phyloP scores from a whole-genome alignment of 1,140 invertebrate genomes.

The Araneus ventricosus region DNA sequence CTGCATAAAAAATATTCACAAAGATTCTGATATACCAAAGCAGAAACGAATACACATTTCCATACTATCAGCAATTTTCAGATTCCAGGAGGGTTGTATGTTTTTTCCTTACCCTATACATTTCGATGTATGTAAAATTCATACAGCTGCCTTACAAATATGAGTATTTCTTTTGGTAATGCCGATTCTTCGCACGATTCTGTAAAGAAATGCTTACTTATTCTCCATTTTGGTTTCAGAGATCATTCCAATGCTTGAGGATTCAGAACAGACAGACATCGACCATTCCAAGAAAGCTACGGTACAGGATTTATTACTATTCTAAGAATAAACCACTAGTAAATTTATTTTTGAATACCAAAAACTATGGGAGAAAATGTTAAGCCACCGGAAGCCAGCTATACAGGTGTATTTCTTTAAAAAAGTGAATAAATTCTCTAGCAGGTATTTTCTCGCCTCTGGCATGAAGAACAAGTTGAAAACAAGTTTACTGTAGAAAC shows the following conservation, averaged over 20 bases:
- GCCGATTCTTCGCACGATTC: not conserved
- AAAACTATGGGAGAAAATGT: no score
- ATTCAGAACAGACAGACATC: not conserved
- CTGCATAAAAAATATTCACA: not conserved
- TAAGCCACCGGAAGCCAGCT: no score
- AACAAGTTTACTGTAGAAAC: no score
- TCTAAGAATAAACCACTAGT: not conserved
- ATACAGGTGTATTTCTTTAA: no score
- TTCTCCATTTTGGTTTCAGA: not conserved
- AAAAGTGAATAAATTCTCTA: no score
- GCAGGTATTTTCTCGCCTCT: no score
- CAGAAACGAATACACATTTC: not conserved
- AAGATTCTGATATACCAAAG: not conserved
- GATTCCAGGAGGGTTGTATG: not conserved
- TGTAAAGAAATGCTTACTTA: not conserved
- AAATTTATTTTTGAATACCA: no score
- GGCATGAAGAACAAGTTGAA: no score
- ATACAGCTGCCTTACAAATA: not conserved
- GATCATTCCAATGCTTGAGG: not conserved
- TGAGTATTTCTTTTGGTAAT: not conserved
- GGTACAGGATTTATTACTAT: not conserved
- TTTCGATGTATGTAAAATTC: not conserved
- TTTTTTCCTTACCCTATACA: not conserved
- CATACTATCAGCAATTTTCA: not conserved
- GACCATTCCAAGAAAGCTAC: not conserved